Base-by-base conservation (phyloP, 2,113 vertebrate species). In the Arenaria interpres region DNA sequence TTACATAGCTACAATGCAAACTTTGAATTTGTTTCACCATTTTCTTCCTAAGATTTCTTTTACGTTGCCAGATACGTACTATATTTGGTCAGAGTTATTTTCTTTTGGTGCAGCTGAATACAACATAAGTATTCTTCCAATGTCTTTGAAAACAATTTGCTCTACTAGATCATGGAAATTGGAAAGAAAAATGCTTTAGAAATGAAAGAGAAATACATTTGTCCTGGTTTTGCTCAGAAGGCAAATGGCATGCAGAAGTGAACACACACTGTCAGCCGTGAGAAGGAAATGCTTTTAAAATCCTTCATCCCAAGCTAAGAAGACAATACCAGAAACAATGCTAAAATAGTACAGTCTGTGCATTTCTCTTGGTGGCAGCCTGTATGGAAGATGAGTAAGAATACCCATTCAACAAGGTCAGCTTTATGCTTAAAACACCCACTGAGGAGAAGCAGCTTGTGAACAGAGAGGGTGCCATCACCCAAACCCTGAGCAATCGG, bases 251-350 rank as follows among this genome's bases (percentile, higher is more conserved):
- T 5, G 13, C 41, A 45, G 63, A 82, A 87, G 57, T 64, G 84
- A 79, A 37, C 86, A 62, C 3, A 3, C 62, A 48, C 63, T 41
- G 64, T 24, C 50, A 59, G 60, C 56, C 56, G 51, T 79, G 81
- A 91, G 80, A 82, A 85, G 46, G 57, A 78, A 89, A 78, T 64
- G 19, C 71, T 95, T 87, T 87, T 32, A 67, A 89, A 94, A 78
- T 27, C 76, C 62, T 82, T 57, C 50, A n/a, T 75, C 32, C 62
- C 41, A 50, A 72, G 66, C 66, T 92, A 68, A 82, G 80, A 86
- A 62, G 35, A 39, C 76, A 93, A 57, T 37, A 25, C 43, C 33
- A 93, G 88, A 54, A 80, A 63, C 54, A 93, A 27, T 43, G 28
- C 25, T 69, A 59, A 60, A 93, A 73, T 12, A 85, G 21, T 37